These are phyloP conservation scores for Barbus barbus DNA, from an alignment of 2,113 vertebrate species.

Conservation along the genomic window DNA sequence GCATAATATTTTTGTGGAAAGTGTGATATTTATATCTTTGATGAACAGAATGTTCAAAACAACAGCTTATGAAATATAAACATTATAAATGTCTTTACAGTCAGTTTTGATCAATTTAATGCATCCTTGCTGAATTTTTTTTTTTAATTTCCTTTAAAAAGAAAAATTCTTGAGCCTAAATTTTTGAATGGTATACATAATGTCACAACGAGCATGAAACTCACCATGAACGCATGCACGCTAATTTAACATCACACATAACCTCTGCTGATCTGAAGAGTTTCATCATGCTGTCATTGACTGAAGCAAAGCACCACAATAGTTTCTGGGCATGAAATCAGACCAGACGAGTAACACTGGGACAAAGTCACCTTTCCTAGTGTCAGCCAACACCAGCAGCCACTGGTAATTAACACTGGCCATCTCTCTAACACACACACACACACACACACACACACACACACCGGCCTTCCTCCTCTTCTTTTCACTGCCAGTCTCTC, in stretches of 20 bases:
- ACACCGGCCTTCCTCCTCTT: not conserved
- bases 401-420: conserved; percentile 55
- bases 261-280: not conserved
- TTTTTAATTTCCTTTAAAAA: no score
- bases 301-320: conserved; percentile 52
- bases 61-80: no score
- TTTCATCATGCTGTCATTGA: conserved; percentile 7
- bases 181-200: not conserved
- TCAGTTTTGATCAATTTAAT: not conserved
- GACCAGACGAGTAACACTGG: conserved; percentile 8
- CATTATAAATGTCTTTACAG: not conserved
- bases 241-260: not conserved
- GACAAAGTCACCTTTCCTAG: conserved; percentile 59
- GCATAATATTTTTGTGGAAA: not conserved
- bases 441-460: conserved; percentile 15
- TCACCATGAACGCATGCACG: not conserved
- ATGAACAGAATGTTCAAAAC: no score
- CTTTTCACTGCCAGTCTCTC: conserved; percentile 1
- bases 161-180: not conserved
- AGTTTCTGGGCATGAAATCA: conserved; percentile 54
- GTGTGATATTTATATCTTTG: no score
- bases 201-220: not conserved
- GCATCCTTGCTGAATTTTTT: not conserved
- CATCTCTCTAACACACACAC: conserved; percentile 16
- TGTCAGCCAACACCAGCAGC: conserved; percentile 67